Conservation (phyloP, 2,113 vertebrate genomes). For the Tiliqua scincoides region DNA sequence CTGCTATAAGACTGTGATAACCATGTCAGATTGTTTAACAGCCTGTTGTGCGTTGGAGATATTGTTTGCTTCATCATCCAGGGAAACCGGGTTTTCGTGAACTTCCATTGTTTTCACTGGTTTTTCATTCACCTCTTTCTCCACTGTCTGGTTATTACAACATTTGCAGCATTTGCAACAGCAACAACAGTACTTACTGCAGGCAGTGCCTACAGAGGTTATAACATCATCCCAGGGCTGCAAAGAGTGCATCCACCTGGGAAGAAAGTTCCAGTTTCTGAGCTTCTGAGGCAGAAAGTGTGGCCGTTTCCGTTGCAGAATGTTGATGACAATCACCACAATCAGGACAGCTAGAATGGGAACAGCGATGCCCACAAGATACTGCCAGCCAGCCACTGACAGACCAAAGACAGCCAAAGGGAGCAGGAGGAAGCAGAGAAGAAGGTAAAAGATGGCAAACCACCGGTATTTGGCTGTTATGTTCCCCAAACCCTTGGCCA, state of each 20-base stretch:
- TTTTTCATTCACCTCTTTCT: slow-evolving; percentile 57
- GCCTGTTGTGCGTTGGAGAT: slow-evolving; percentile 30
- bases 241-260: slow-evolving; percentile 87
- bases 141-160: slow-evolving; percentile 57
- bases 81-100: slow-evolving; percentile 80
- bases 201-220: slow-evolving; percentile 64
- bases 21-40: slow-evolving; percentile 40
- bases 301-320: slow-evolving; percentile 83
- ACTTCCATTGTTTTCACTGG: slow-evolving; percentile 73
- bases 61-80: slow-evolving; percentile 66
- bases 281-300: slow-evolving; percentile 78
- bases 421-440: slow-evolving; percentile 85
- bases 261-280: slow-evolving; percentile 88
- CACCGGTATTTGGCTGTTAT: slow-evolving; percentile 90
- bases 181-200: slow-evolving; percentile 80
- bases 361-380: slow-evolving; percentile 86
- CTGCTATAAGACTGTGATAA: slow-evolving; percentile 73
- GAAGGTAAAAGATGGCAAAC: slow-evolving; percentile 91
- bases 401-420: slow-evolving; percentile 87
- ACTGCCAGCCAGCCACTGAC: slow-evolving; percentile 90
- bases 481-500: slow-evolving; percentile 86
- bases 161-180: slow-evolving; percentile 79
- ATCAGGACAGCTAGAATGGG: slow-evolving; percentile 76
- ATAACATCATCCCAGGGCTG: slow-evolving; percentile 86
- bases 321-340: slow-evolving; percentile 76